Evolutionary conservation across 1,140 invertebrate genomes (phyloP).

Genomic region (Pseudomyrmex concolor): DNA sequence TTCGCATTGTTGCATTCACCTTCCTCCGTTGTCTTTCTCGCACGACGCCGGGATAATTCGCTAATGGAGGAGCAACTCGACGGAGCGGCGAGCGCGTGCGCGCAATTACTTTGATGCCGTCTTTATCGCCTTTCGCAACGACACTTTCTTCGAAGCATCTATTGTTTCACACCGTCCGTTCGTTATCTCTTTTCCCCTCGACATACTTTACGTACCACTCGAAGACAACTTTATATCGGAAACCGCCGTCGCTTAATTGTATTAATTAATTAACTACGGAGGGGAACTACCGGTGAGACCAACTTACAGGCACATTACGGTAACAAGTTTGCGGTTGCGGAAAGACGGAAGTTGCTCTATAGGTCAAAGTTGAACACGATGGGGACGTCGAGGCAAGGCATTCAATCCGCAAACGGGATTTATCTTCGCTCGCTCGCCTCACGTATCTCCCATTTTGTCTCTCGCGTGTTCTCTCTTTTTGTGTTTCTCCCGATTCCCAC

Average conservation of each 20-base stretch:
- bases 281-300: conserved; percentile 37
- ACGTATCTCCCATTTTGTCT: conserved; percentile 51
- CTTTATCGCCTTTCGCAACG: conserved; percentile 43
- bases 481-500: conserved; percentile 41
- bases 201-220: conserved; percentile 36
- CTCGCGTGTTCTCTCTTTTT: conserved; percentile 36
- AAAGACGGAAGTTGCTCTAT: conserved; percentile 59
- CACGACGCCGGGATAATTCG: conserved; percentile 46
- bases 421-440: conserved; percentile 44
- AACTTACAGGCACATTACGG: conserved; percentile 56
- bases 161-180: conserved; percentile 28
- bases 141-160: conserved; percentile 41
- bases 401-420: conserved; percentile 61
- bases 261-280: conserved; percentile 58
- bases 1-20: conserved; percentile 37
- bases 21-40: conserved; percentile 36
- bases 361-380: conserved; percentile 61
- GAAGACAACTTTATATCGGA: conserved; percentile 53
- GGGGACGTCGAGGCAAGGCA: conserved; percentile 52
- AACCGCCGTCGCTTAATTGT: conserved; percentile 48
- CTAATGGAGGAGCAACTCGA: conserved; percentile 48
- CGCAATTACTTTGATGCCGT: conserved; percentile 46
- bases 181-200: too few relatives aligned
- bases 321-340: conserved; percentile 60
- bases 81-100: not conserved